Percentiles rank a stretch among this genome's conserved stretches.
phyloP scores from a whole-genome alignment of 2,888 invertebrate species.

The Nomada fabriciana region DNA sequence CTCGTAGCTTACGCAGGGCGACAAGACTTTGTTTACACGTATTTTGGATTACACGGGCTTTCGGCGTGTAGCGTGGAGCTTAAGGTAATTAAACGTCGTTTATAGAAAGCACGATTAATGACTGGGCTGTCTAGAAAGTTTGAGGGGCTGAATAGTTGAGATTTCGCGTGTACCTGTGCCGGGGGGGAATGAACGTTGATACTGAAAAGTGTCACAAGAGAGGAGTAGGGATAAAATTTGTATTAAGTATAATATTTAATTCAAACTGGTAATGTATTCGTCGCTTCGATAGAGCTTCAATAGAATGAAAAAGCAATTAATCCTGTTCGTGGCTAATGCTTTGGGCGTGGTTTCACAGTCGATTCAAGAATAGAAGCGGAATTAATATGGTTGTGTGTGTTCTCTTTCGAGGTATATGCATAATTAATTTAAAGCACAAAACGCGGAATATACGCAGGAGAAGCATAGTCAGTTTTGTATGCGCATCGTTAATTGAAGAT shows the following conservation, averaged over 20 bases:
- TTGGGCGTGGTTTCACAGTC: not conserved
- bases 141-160: conserved; percentile 5
- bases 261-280: not conserved
- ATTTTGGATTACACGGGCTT: not conserved
- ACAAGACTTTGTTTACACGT: conserved; percentile 2
- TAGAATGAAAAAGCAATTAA: not conserved
- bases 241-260: no score
- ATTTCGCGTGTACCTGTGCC: not conserved
- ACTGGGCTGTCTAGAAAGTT: conserved; percentile 12
- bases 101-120: conserved; percentile 12
- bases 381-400: not conserved
- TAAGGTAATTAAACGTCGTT: conserved; percentile 5
- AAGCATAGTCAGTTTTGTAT: conserved; percentile 9
- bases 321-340: no score
- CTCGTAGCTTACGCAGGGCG: not conserved
- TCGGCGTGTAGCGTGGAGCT: not conserved
- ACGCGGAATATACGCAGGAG: conserved; percentile 37
- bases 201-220: no score
- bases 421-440: conserved; percentile 59
- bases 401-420: conserved; percentile 20
- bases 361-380: not conserved
- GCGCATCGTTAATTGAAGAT: conserved; percentile 43
- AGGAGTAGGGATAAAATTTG: no score
- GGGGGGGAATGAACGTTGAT: not conserved
- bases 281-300: not conserved